Conservation (phyloP, 2,797 vertebrate genomes). For the Apogon talboti region DNA sequence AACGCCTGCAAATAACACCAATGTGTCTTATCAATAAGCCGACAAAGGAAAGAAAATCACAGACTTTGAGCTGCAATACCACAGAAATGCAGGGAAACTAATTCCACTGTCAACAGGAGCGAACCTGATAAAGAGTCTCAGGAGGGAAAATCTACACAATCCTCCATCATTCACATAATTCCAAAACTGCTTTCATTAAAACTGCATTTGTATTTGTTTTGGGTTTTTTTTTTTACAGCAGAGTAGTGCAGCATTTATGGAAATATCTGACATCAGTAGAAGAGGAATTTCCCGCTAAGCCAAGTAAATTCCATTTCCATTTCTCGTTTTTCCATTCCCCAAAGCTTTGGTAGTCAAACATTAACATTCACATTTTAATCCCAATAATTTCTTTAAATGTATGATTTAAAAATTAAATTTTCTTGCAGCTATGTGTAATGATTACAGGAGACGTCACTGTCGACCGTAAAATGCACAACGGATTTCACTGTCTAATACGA, state of each 20-base stretch:
- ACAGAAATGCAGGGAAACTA: slow-evolving; percentile 34
- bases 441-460: slow-evolving; percentile 64
- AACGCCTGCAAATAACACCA: slow-evolving; percentile 55
- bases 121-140: slow-evolving; percentile 24
- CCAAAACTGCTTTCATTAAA: slow-evolving; percentile 12
- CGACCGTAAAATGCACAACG: slow-evolving; percentile 68
- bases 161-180: slow-evolving; percentile 25
- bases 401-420: slow-evolving; percentile 35
- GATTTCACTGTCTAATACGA: slow-evolving; percentile 67
- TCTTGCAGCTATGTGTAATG: slow-evolving; percentile 27
- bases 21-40: slow-evolving; percentile 44
- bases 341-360: slow-evolving; percentile 12
- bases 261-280: slow-evolving; percentile 4
- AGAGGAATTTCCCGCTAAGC: not conserved
- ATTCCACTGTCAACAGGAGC: slow-evolving; percentile 44
- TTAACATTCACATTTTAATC: slow-evolving; percentile 30
- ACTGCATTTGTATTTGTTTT: slow-evolving; percentile 9
- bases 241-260: slow-evolving; percentile 8
- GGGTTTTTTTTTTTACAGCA: slow-evolving; percentile 8
- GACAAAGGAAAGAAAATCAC: slow-evolving; percentile 33
- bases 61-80: slow-evolving; percentile 25
- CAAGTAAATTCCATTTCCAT: not conserved
- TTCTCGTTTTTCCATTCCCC: not conserved
- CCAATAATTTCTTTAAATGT: slow-evolving; percentile 29
- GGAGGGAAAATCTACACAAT: slow-evolving; percentile 30